Percentiles rank a stretch among this genome's conserved stretches.
phyloP scores from a whole-genome alignment of 2,888 invertebrate species.

The Petrolisthes cinctipes region DNA sequence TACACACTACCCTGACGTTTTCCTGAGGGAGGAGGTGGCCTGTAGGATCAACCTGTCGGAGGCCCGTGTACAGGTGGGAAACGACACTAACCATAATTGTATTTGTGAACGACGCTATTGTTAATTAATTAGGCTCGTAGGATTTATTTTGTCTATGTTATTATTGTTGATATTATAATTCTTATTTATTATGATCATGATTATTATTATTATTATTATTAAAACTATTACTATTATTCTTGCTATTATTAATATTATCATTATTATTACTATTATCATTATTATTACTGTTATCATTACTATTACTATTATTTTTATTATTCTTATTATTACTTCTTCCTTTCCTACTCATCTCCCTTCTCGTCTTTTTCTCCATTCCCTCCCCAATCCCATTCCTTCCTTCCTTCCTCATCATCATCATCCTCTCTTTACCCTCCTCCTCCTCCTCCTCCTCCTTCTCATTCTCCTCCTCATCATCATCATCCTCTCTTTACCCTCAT shows the following conservation, averaged over 20 bases:
- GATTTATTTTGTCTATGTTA: not conserved
- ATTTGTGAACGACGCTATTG: not conserved
- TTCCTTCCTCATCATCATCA: not conserved
- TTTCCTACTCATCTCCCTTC: not conserved
- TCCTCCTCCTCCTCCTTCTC: not conserved
- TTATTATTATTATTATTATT: no score
- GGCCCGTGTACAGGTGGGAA: slow-evolving; percentile 86
- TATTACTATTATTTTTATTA: not conserved
- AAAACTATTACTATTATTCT: no score
- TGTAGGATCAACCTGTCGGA: slow-evolving; percentile 90
- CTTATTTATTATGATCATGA: not conserved
- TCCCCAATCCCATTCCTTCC: not conserved
- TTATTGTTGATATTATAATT: not conserved
- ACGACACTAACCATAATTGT: not conserved
- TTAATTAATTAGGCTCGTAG: no score
- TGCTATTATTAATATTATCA: no score
- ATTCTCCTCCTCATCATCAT: not conserved
- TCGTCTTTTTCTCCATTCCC: not conserved
- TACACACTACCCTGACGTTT: slow-evolving; percentile 94
- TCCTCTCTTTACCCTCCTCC: not conserved
- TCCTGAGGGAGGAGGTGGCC: slow-evolving; percentile 90
- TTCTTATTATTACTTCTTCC: not conserved
- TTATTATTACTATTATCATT: not conserved
- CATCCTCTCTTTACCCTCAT: not conserved
- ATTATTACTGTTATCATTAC: no score